Conservation (phyloP, 2,113 vertebrate genomes). For the Lasiurus cinereus region DNA sequence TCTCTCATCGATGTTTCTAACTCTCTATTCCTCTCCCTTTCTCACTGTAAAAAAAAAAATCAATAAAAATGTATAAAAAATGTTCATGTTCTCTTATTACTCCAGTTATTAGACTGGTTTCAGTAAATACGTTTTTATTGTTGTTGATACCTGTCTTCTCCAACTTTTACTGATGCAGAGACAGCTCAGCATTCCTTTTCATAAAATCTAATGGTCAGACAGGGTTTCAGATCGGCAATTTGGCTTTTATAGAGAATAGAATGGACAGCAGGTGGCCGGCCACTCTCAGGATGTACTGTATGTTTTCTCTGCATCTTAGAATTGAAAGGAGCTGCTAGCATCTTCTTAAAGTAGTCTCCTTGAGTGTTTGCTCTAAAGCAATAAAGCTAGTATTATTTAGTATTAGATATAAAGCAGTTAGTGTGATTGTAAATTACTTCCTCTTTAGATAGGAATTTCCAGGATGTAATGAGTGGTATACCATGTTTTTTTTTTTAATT, state of each 20-base stretch:
- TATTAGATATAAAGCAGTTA: background rate
- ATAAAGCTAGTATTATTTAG: background rate
- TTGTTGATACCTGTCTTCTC: background rate
- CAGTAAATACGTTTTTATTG: background rate
- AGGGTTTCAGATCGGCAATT: background rate
- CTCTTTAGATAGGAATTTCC: background rate
- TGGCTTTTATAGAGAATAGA: background rate
- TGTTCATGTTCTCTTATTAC: background rate
- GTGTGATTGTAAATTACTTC: constrained; percentile 26
- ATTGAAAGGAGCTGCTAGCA: background rate
- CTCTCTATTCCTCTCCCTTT: too few species aligned
- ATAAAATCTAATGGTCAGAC: background rate
- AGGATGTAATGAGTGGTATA: background rate
- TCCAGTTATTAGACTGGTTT: background rate
- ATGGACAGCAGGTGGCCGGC: background rate
- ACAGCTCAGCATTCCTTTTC: background rate
- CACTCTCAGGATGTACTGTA: background rate
- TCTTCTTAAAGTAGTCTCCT: constrained; percentile 36
- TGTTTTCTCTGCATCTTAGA: background rate
- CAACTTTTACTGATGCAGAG: background rate
- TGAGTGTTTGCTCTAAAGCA: constrained; percentile 19
- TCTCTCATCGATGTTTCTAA: too few species aligned
- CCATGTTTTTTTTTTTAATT: constrained; percentile 9
- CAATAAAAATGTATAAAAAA: background rate
- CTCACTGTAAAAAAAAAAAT: background rate